These are phyloP conservation scores for Blera fallax DNA, from an alignment of 2,888 invertebrate species.

Conservation along the genomic window DNA sequence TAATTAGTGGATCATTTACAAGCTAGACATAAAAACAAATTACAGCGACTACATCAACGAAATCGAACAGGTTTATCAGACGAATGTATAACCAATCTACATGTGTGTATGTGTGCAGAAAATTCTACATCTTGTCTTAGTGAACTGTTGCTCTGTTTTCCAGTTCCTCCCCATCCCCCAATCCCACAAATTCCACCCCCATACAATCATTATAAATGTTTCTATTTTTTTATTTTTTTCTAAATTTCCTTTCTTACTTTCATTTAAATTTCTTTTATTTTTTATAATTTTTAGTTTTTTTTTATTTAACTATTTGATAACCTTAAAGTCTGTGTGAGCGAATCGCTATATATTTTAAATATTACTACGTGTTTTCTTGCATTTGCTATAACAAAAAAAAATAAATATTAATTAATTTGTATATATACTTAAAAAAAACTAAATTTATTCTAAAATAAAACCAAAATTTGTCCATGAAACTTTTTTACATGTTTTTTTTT, in stretches of 20 bases:
- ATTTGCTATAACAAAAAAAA: conserved; percentile 17
- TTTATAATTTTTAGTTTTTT: not conserved
- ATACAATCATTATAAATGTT: not conserved
- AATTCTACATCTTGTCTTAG: not conserved
- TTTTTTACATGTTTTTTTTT: not conserved
- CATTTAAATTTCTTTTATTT: not conserved
- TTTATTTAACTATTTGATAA: not conserved
- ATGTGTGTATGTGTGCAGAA: not conserved
- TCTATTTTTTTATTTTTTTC: too few relatives aligned
- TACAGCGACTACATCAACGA: not conserved
- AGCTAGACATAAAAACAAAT: too few relatives aligned
- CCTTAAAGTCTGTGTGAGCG: conserved; percentile 44
- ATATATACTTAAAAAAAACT: not conserved
- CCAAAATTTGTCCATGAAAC: conserved; percentile 1
- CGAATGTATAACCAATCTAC: not conserved
- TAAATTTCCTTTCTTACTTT: not conserved
- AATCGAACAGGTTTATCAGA: not conserved
- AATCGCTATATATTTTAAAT: conserved; percentile 44
- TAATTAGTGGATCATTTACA: too few relatives aligned
- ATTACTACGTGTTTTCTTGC: conserved; percentile 48
- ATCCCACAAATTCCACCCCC: not conserved
- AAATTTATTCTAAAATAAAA: not conserved
- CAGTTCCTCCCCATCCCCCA: not conserved
- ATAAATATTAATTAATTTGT: not conserved
- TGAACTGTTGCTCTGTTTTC: not conserved